These are phyloP conservation scores for Brachynemurus nebulosus DNA, from an alignment of 2,888 invertebrate genomes.

Conservation along the genomic window DNA sequence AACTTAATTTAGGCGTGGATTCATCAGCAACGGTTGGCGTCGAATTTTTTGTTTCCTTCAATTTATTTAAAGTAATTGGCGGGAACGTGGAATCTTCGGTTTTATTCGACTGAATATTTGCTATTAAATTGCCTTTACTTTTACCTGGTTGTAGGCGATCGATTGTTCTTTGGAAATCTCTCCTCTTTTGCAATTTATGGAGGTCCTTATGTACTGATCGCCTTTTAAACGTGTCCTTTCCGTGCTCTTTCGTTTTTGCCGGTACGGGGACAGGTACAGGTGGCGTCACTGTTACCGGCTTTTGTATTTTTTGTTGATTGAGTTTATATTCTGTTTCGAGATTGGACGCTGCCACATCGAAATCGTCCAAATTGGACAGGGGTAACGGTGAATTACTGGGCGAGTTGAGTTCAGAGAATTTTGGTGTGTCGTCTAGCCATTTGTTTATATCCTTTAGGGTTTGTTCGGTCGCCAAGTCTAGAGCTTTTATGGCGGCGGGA, in stretches of 20 bases:
- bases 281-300: neutral
- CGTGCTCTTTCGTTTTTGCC: slow-evolving; percentile 24
- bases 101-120: slow-evolving; percentile 46
- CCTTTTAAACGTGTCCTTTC: slow-evolving; percentile 30
- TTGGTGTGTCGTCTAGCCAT: slow-evolving; percentile 76
- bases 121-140: slow-evolving; percentile 71
- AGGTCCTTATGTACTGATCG: slow-evolving; percentile 30
- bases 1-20: slow-evolving; percentile 64
- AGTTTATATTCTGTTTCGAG: slow-evolving; percentile 27
- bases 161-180: slow-evolving; percentile 69
- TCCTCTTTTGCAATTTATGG: slow-evolving; percentile 33
- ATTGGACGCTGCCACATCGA: slow-evolving; percentile 33
- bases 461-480: slow-evolving; percentile 59
- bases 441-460: slow-evolving; percentile 77
- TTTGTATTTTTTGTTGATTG: slow-evolving; percentile 20
- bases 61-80: slow-evolving; percentile 38
- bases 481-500: slow-evolving; percentile 42
- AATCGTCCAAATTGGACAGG: slow-evolving; percentile 48
- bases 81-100: slow-evolving; percentile 40
- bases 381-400: slow-evolving; percentile 64
- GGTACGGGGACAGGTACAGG: slow-evolving; percentile 12
- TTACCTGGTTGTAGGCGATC: slow-evolving; percentile 76
- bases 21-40: slow-evolving; percentile 46
- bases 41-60: slow-evolving; percentile 42
- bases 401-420: slow-evolving; percentile 59